Evolutionary conservation across 2,113 vertebrate species (phyloP).

Genomic region (Cavia porcellus): DNA sequence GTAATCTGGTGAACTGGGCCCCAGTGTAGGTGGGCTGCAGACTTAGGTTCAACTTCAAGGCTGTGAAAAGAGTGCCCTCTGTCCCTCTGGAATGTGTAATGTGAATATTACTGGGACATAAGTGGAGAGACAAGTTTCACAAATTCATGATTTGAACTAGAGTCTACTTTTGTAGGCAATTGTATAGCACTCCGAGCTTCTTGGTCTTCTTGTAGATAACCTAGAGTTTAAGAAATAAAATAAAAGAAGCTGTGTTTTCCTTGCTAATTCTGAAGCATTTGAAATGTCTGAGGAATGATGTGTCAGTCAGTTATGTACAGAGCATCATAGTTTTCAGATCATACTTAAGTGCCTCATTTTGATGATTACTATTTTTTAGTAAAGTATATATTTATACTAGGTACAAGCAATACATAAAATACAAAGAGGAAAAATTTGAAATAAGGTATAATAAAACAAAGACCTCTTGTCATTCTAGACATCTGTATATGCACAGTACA

Average conservation of each 20-base stretch:
- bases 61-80: background rate
- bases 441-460: background rate
- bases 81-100: background rate
- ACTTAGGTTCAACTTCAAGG: background rate
- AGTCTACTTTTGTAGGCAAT: slow-evolving; percentile 18
- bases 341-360: background rate
- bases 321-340: background rate
- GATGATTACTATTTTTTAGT: background rate
- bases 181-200: background rate
- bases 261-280: slow-evolving; percentile 26
- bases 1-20: background rate
- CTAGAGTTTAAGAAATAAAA: background rate
- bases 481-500: background rate
- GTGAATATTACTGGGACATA: background rate
- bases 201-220: background rate
- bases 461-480: background rate
- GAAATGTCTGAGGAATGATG: slow-evolving; percentile 31
- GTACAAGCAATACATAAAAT: slow-evolving; percentile 45
- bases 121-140: background rate
- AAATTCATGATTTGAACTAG: background rate
- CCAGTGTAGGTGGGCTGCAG: background rate
- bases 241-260: background rate
- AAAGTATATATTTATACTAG: background rate
- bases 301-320: background rate
- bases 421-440: slow-evolving; percentile 7